Base-by-base conservation (phyloP, 1,140 invertebrate species). In the Epicauta chinensis region DNA sequence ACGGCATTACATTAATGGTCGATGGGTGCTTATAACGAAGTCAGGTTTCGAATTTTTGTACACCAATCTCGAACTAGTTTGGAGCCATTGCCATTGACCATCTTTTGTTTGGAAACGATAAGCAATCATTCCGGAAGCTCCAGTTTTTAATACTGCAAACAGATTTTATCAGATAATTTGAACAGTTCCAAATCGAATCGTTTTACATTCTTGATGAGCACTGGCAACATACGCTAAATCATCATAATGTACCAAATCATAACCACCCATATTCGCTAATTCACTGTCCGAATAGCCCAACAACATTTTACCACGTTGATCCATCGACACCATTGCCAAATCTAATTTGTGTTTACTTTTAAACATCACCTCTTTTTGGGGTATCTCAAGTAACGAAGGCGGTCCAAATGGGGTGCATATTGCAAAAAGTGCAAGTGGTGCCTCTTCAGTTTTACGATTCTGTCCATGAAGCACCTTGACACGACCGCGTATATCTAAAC, bases 11-110 rank as follows among this genome's bases (percentile, higher is more conserved):
- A 97, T 97, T 3, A 98, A 81, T 40, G 96, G 94, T 57, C 94
- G 81, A 75, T 99, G 97, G 29, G 93, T 98, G 69, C 91, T 95
- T 52, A 98, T 95, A 51, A 99, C 93, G 72, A 97, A 98, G 71
- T 99, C 96, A 2, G 96, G 94, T 74, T 98, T 99, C 55, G 94
- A 97, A 74, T 98, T 98, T 75, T 99, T 99, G 75, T 98, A 98
- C 29, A 98, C 93, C 39, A 98, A 80, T 62, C 94, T 79, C 3
- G 95, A 97, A 60, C 92, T 96, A 0, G 94, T 97, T 75, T 99
- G 97, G 16, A 99, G 74, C 95, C 95, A 99, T 72, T 98, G 89
- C 94, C 94, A 98, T 55, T 88, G 84, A 2, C 86, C 85, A 36
- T 95, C 89, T 72, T 97, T 96, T 37, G 89, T 94, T 71, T 93